phyloP scores from a whole-genome alignment of 2,113 vertebrate genomes.

The Suricata suricatta region DNA sequence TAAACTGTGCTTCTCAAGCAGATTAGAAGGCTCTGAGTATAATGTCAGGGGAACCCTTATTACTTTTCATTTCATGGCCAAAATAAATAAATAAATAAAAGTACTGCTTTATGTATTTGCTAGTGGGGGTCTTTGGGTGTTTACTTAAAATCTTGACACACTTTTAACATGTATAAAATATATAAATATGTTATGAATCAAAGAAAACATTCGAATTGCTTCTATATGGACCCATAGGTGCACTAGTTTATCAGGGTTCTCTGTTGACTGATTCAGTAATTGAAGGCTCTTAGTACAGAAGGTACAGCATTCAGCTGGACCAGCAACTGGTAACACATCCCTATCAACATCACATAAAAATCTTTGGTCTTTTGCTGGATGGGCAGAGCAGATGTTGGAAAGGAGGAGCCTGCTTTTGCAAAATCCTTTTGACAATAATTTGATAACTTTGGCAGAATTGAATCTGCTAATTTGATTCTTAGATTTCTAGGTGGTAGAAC shows the following conservation, averaged over 20 bases:
- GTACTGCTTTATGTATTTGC: neutral
- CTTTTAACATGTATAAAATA: constrained; percentile 38
- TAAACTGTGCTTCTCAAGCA: constrained; percentile 67
- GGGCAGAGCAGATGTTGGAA: constrained; percentile 75
- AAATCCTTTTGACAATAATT: constrained; percentile 82
- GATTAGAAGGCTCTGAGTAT: constrained; percentile 71
- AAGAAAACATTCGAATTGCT: neutral
- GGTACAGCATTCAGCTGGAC: constrained; percentile 4
- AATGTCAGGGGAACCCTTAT: constrained; percentile 32
- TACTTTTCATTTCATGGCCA: neutral
- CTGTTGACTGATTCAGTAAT: constrained; percentile 13
- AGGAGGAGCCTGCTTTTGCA: constrained; percentile 74
- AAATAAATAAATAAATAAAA: neutral
- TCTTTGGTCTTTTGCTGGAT: constrained; percentile 45
- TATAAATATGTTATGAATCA: neutral
- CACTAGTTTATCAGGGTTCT: constrained; percentile 58
- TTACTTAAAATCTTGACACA: constrained; percentile 37
- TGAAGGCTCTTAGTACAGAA: constrained; percentile 59
- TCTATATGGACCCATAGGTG: neutral
- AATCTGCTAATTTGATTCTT: constrained; percentile 84
- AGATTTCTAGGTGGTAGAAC: constrained; percentile 78
- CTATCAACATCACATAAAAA: constrained; percentile 14
- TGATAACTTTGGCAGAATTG: constrained; percentile 79
- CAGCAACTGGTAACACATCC: constrained; percentile 55
- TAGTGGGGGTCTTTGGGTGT: neutral